These are phyloP conservation scores for Sardina pilchardus DNA, from an alignment of 2,113 vertebrate species.

Conservation along the genomic window DNA sequence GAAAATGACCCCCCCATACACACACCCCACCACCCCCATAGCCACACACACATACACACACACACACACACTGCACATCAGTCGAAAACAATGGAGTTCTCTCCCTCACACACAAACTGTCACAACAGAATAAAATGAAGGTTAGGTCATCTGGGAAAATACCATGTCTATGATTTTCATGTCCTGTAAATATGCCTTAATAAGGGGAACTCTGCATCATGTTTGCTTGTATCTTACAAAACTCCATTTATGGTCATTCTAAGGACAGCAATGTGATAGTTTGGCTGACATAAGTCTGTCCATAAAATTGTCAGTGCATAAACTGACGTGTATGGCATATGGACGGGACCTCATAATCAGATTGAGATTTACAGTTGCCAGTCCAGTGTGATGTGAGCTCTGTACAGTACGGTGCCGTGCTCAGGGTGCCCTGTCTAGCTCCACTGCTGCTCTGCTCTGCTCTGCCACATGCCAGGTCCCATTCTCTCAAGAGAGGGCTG, in stretches of 20 bases:
- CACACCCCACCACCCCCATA: constrained; percentile 31
- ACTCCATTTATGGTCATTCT: neutral
- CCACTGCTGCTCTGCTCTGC: neutral
- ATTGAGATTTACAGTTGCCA: neutral
- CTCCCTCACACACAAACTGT: constrained; percentile 48
- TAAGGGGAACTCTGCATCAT: neutral
- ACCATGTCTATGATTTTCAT: neutral
- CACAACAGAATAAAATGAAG: constrained; percentile 37
- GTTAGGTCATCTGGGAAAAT: neutral
- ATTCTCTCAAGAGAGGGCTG: neutral
- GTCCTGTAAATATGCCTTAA: neutral
- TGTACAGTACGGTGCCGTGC: neutral
- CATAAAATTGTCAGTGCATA: neutral
- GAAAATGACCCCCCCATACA: constrained; percentile 17
- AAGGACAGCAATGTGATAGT: neutral
- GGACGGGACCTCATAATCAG: neutral
- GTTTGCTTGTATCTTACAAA: neutral
- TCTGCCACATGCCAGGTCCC: neutral
- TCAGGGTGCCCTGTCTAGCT: neutral
- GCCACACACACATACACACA: constrained; percentile 28
- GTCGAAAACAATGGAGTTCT: neutral
- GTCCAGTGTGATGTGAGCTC: neutral
- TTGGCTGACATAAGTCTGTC: neutral
- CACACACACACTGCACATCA: constrained; percentile 22
- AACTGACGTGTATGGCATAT: neutral